A percentile compares a stretch with the other conserved stretches of the same genome.
These are phyloP conservation scores for Anguilla anguilla DNA, from an alignment of 2,797 vertebrate species.

Conservation along the genomic window DNA sequence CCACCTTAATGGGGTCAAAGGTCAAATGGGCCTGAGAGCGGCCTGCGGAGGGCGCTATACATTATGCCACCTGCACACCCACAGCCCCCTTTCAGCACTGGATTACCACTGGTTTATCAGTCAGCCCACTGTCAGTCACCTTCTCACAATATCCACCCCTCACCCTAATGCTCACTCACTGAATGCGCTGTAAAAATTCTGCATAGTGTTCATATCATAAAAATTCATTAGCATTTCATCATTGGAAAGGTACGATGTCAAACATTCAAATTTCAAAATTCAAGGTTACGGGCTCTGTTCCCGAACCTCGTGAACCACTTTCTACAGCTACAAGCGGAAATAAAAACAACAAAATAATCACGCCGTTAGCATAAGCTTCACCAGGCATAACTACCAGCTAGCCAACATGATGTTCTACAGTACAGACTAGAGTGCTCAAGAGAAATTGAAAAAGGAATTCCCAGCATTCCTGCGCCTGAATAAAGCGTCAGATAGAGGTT, in stretches of 20 bases:
- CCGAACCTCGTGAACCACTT: not conserved
- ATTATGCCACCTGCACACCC: not conserved
- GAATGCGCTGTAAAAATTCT: not conserved
- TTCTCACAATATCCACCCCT: too few species aligned
- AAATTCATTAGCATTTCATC: not conserved
- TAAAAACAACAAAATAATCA: conserved; percentile 34
- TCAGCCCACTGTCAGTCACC: too few species aligned
- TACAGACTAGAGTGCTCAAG: conserved; percentile 24
- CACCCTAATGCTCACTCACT: not conserved
- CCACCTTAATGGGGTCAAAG: not conserved
- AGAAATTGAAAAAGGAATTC: conserved; percentile 48
- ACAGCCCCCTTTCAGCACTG: not conserved
- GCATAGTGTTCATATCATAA: not conserved
- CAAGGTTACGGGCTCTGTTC: not conserved
- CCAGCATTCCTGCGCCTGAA: conserved; percentile 54
- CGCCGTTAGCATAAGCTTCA: conserved; percentile 33
- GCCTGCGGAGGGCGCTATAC: too few species aligned
- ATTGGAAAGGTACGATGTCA: not conserved
- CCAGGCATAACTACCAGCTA: conserved; percentile 19
- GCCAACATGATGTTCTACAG: conserved; percentile 24
- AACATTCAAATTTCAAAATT: not conserved
- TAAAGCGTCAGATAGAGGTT: conserved; percentile 30
- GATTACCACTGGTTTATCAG: too few species aligned
- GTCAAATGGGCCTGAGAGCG: not conserved
- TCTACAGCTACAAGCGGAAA: conserved; percentile 29